These are phyloP conservation scores for Merops nubicus DNA, from an alignment of 2,113 vertebrate species.

Conservation along the genomic window DNA sequence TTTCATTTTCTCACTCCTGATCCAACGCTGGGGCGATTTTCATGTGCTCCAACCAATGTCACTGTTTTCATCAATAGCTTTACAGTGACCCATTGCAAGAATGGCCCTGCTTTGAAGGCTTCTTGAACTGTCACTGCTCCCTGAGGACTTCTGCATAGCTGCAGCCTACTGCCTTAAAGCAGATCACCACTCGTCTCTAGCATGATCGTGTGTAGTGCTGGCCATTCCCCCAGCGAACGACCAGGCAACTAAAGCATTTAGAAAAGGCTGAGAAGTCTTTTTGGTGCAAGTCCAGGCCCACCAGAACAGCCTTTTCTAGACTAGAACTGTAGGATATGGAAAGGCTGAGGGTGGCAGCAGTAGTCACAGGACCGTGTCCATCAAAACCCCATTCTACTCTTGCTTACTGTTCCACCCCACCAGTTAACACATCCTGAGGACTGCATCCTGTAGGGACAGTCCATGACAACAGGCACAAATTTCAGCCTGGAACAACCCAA, in stretches of 20 bases:
- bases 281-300: fast-evolving
- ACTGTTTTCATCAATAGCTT: background rate
- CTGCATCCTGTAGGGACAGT: background rate
- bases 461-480: background rate
- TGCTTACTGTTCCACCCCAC: background rate
- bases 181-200: background rate
- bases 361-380: background rate
- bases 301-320: background rate
- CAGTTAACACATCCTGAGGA: background rate
- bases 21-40: background rate
- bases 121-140: background rate
- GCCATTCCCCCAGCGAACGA: background rate
- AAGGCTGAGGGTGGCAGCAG: background rate
- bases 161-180: background rate
- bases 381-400: fast-evolving
- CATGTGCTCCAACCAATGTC: background rate
- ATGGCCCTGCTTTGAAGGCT: background rate
- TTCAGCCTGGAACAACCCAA: background rate
- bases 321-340: background rate
- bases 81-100: background rate
- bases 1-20: background rate
- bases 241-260: background rate
- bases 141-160: background rate
- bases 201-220: background rate
- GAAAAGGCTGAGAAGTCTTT: background rate